Conservation (phyloP, 2,888 invertebrate genomes). For the Campoplex capitator region DNA sequence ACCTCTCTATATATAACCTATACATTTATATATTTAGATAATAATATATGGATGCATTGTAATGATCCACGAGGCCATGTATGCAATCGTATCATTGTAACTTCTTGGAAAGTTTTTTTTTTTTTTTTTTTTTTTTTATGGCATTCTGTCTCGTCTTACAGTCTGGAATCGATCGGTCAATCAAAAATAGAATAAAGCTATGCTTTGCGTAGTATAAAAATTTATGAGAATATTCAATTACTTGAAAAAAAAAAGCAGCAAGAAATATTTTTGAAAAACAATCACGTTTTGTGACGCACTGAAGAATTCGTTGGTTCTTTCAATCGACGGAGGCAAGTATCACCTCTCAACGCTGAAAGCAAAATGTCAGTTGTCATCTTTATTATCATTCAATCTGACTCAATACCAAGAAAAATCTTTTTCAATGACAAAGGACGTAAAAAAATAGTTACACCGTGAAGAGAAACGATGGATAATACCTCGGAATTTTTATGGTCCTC, state of each 20-base stretch:
- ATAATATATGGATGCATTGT: conserved; percentile 26
- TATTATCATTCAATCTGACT: not conserved
- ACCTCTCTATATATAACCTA: conserved; percentile 15
- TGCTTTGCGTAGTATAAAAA: not conserved
- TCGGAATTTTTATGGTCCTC: conserved; percentile 3
- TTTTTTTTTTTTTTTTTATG: not conserved
- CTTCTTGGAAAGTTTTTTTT: conserved; percentile 8
- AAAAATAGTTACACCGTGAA: not conserved
- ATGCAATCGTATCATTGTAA: conserved; percentile 12
- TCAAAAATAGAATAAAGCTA: not conserved
- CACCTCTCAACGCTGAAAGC: not conserved
- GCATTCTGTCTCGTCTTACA: conserved; percentile 15
- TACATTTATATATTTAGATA: conserved; percentile 24
- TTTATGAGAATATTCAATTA: not conserved
- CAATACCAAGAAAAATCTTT: not conserved
- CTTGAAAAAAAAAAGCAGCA: not conserved
- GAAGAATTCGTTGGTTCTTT: not conserved
- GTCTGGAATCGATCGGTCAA: conserved; percentile 22
- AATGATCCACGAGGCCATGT: not conserved
- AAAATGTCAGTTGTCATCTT: not conserved
- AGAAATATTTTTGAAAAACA: not conserved
- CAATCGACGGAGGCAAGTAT: not conserved
- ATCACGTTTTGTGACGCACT: not conserved
- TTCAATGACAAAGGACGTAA: not conserved
- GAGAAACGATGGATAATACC: conserved; percentile 24